Conservation (phyloP, 2,113 vertebrate genomes). For the Phyllostomus hastatus region DNA sequence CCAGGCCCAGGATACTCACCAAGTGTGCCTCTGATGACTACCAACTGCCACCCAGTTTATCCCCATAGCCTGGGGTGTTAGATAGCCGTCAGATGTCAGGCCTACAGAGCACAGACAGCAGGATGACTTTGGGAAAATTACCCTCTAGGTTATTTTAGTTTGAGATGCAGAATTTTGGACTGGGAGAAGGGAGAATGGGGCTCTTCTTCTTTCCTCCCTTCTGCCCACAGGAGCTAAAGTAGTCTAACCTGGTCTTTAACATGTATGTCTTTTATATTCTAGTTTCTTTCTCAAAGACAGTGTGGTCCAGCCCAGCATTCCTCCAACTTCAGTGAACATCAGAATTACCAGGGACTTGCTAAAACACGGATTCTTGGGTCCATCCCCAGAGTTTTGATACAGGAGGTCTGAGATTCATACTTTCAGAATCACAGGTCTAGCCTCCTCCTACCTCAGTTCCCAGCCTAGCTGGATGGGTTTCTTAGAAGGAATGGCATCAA, state of each 20-base stretch:
- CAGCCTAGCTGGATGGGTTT: neutral
- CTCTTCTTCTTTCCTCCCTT: neutral
- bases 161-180: neutral
- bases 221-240: neutral
- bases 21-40: neutral
- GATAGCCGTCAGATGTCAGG: neutral
- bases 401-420: neutral
- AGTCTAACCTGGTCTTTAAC: neutral
- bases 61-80: neutral
- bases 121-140: neutral
- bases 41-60: neutral
- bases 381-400: neutral
- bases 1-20: too few species aligned
- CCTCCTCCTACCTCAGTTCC: neutral
- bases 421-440: neutral
- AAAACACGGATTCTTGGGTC: neutral
- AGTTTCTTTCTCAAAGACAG: neutral
- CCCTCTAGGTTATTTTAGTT: neutral
- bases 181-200: neutral
- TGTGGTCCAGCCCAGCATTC: neutral
- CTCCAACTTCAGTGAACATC: neutral
- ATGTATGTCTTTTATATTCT: neutral
- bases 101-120: neutral
- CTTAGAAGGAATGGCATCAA: neutral
- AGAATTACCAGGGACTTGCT: neutral